A percentile compares a stretch with the other conserved stretches of the same genome.
phyloP scores from a whole-genome alignment of 2,113 vertebrate genomes.

The Ascaphus truei region DNA sequence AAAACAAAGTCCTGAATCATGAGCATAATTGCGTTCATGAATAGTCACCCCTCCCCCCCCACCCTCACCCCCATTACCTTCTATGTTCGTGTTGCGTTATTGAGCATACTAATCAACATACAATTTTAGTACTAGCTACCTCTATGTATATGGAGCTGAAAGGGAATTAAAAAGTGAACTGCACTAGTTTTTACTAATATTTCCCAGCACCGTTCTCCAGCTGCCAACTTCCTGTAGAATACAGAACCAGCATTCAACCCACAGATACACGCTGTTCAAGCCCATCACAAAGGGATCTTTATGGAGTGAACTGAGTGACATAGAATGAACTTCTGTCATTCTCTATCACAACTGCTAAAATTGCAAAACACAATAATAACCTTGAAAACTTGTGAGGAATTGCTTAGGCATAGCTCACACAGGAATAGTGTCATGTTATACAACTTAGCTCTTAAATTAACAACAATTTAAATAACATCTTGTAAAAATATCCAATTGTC shows the following conservation, averaged over 20 bases:
- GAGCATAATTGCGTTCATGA: no score
- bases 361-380: slow-evolving; percentile 18
- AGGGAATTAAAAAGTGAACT: neutral
- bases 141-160: neutral
- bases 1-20: no score
- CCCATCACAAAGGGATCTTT: slow-evolving; percentile 26
- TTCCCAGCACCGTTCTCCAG: neutral
- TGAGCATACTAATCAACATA: no score
- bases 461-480: no score
- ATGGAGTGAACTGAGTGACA: neutral
- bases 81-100: no score
- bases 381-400: neutral
- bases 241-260: slow-evolving; percentile 13
- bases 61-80: no score
- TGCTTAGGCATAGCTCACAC: neutral
- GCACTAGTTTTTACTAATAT: neutral
- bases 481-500: no score
- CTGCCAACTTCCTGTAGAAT: slow-evolving; percentile 6
- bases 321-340: slow-evolving; percentile 6
- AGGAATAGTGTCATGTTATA: neutral
- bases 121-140: no score
- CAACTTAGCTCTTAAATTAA: no score
- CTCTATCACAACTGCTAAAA: neutral
- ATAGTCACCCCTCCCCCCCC: no score
- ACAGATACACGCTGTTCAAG: slow-evolving; percentile 10